These are phyloP conservation scores for Holacanthella duospinosa DNA, from an alignment of 2,888 invertebrate genomes.

Conservation along the genomic window DNA sequence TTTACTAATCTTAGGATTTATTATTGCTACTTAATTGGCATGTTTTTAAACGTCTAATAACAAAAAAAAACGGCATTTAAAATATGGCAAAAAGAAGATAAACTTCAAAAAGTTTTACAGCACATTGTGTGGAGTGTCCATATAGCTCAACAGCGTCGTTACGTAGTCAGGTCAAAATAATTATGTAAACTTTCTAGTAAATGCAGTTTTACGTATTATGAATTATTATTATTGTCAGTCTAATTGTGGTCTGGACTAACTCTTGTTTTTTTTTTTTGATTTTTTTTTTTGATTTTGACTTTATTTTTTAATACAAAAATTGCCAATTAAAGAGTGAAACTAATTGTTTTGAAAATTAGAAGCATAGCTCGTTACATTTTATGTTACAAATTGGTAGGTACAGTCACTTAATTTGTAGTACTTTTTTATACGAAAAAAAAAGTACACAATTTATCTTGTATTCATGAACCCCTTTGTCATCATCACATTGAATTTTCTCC, in stretches of 20 bases:
- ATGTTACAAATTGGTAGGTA: background rate
- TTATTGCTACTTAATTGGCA: too few species aligned
- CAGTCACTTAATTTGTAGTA: background rate
- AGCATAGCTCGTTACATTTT: background rate
- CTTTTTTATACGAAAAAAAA: background rate
- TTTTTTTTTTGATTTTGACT: background rate
- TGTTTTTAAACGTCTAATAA: background rate
- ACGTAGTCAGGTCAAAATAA: too few species aligned
- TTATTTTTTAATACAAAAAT: background rate
- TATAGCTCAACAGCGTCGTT: too few species aligned
- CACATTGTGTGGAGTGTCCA: too few species aligned
- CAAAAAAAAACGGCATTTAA: too few species aligned
- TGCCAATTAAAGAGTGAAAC: too few species aligned
- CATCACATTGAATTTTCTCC: background rate
- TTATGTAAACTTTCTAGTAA: too few species aligned
- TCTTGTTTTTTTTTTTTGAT: too few species aligned
- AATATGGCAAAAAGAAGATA: too few species aligned
- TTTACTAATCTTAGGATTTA: background rate
- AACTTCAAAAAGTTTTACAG: too few species aligned
- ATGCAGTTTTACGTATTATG: conserved; percentile 1
- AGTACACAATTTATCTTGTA: background rate
- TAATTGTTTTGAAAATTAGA: background rate
- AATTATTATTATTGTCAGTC: conserved; percentile 3
- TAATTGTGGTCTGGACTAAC: background rate
- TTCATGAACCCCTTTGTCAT: background rate